Evolutionary conservation across 2,888 invertebrate genomes (phyloP), one percentile per base, ranked within the genome.

Genomic region (Chironomus tentans): DNA sequence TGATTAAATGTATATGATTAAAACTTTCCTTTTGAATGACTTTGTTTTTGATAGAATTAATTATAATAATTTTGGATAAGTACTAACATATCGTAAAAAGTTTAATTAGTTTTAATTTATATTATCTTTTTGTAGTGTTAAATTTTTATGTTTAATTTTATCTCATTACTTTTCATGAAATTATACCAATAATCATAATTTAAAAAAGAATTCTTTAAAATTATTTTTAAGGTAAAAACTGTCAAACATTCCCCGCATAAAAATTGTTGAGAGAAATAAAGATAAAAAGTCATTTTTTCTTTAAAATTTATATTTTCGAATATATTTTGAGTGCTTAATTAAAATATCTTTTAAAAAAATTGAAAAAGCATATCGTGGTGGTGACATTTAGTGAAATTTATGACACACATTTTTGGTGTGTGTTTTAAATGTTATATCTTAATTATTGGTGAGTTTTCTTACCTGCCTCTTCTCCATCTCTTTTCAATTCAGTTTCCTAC

Each of bases 351-450:
- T 7, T 7, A 1, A 56, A 18, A 50, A 15, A 56, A 18, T 5
- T 56, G 56, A 70, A 70, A 22, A 48, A 21, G n/a, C 12, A 7
- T 61, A 24, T 61, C 56, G 28, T 62, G 28, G 10, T 62, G 24
- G 72, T 72, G 72, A 72, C 72, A 72, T 62, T 62, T 72, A 72
- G 28, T 22, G 72, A 72, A 72, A 72, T 72, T 72, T 72, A 72
- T 72, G 72, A 72, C 72, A 72, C 72, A 72, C 72, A 61, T 72
- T 61, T 70, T 70, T 71, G 62, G 72, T 61, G 72, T 70, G 47
- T 70, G 28, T 47, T 70, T 70, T 70, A 70, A 46, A 21, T 21
- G 70, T 50, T 28, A 72, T 61, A 38, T 61, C 72, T 72, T 72
- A 72, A 72, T 72, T 72, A 72, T 72, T 38, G 15, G 15, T 24